phyloP scores from a whole-genome alignment of 2,797 vertebrate species.

The Thalassophryne amazonica region DNA sequence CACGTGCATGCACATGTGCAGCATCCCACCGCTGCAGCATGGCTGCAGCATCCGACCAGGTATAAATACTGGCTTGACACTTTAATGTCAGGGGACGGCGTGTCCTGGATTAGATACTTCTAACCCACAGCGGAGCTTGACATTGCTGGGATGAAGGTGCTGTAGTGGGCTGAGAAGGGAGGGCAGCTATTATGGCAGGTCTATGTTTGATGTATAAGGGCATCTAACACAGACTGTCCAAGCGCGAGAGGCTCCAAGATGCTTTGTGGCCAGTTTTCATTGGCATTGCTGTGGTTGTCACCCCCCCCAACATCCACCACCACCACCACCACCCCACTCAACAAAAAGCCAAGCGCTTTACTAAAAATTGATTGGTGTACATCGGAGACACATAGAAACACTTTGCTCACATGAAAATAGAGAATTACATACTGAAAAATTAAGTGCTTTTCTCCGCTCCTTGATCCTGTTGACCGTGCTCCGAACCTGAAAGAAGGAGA shows the following conservation, averaged over 20 bases:
- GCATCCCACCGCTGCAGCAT: constrained; percentile 39
- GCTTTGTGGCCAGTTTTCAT: constrained; percentile 53
- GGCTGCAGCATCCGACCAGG: constrained; percentile 59
- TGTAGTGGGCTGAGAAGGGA: constrained; percentile 43
- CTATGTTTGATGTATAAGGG: constrained; percentile 73
- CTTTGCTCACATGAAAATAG: constrained; percentile 11
- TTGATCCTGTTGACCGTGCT: constrained; percentile 83
- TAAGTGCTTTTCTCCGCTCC: constrained; percentile 80
- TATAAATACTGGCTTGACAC: constrained; percentile 97
- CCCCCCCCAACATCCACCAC: no score
- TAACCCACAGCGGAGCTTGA: constrained; percentile 82
- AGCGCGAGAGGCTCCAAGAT: constrained; percentile 37
- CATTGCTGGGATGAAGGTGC: constrained; percentile 83
- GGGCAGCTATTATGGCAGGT: constrained; percentile 52
- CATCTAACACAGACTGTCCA: constrained; percentile 66
- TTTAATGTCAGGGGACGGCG: constrained; percentile 94
- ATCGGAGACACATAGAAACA: constrained; percentile 11
- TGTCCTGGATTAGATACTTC: constrained; percentile 92
- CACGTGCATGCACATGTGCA: background rate
- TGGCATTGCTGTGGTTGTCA: constrained; percentile 27
- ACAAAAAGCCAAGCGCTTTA: no score
- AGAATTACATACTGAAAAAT: constrained; percentile 77
- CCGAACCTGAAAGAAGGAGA: constrained; percentile 71
- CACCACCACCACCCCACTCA: no score
- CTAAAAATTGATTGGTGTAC: no score